Base-by-base conservation (phyloP, 2,113 vertebrate genomes). In the Castor canadensis region DNA sequence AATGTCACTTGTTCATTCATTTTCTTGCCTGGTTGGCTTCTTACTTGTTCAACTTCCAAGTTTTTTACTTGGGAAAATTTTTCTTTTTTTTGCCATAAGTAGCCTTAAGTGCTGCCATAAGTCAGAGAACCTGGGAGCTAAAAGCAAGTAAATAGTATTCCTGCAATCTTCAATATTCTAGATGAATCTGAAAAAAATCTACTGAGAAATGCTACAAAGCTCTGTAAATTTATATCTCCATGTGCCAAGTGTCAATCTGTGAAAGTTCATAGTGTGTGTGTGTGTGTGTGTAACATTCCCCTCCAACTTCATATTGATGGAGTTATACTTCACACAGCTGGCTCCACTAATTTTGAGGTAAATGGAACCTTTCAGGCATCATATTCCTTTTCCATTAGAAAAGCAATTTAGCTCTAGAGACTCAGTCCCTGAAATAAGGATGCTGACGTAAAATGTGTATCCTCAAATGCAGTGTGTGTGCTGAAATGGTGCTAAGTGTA, bases 321-420 rank as follows among this genome's bases (percentile, higher is more conserved):
- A 69, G 64, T 5, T 30, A 35, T 19, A 38, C 58, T 83, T 83
- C 72, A 84, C 92, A 75, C 40, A 35, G 43, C 67, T 58, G n/a
- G 24, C 35, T 67, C 64, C 17, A 80, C 69, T 54, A 58, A 96
- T 72, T 81, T 64, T 93, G 79, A 71, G 35, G 82, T 49, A 95
- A 88, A 91, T 71, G 56, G 62, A 82, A 86, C 15, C 13, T 96
- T 79, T 90, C 62, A 91, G 79, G 12, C 54, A 22, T 17, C n/a
- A 54, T 75, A 91, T 80, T 97, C 24, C 82, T 64, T 91, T 88
- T 93, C 93, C 80, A 84, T 93, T 87, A 96, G 62, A 66, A 89
- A 96, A 75, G 56, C n/a, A 43, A 94, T 87, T 93, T 62, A 95
- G 84, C 52, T 95, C 24, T 81, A 38, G 45, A 49, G 58, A 94